phyloP scores from a whole-genome alignment of 1,140 invertebrate species.

The Caligus rogercresseyi region DNA sequence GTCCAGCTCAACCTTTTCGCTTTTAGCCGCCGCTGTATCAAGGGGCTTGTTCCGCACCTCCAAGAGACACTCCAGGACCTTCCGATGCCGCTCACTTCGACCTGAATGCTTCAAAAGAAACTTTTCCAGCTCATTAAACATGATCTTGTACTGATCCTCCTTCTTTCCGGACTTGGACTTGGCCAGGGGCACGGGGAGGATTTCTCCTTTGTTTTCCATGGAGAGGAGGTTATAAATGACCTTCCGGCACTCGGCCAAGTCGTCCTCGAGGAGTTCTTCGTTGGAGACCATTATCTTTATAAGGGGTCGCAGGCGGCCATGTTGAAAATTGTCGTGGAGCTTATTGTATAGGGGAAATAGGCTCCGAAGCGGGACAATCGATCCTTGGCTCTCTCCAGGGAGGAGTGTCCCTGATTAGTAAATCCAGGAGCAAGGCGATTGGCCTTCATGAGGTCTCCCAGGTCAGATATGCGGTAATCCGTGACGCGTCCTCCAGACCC shows the following conservation, averaged over 20 bases:
- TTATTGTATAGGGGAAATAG: slow-evolving; percentile 83
- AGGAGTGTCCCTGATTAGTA: slow-evolving; percentile 28
- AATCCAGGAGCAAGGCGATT: slow-evolving; percentile 50
- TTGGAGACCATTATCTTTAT: slow-evolving; percentile 32
- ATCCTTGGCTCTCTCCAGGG: slow-evolving; percentile 42
- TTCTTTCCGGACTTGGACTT: slow-evolving; percentile 27
- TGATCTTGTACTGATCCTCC: slow-evolving; percentile 71
- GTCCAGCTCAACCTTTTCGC: slow-evolving; percentile 44
- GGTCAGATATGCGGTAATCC: slow-evolving; percentile 69
- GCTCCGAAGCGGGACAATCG: slow-evolving; percentile 56
- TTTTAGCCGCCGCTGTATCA: slow-evolving; percentile 30
- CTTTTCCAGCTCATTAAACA: slow-evolving; percentile 75
- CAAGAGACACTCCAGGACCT: slow-evolving; percentile 60
- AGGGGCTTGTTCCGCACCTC: slow-evolving; percentile 47
- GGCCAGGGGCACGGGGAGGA: slow-evolving; percentile 45
- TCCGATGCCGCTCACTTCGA: slow-evolving; percentile 46
- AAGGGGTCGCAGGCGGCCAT: slow-evolving; percentile 34
- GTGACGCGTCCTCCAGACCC: slow-evolving; percentile 78
- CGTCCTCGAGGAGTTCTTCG: slow-evolving; percentile 60
- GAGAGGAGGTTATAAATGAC: slow-evolving; percentile 61
- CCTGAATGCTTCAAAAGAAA: slow-evolving; percentile 54
- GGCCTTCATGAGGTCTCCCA: slow-evolving; percentile 66
- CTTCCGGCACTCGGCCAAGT: slow-evolving; percentile 70
- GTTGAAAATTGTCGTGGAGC: slow-evolving; percentile 74
- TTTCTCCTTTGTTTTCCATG: slow-evolving; percentile 64